These are phyloP conservation scores for Pyralis farinalis DNA, from an alignment of 2,888 invertebrate genomes.

Conservation along the genomic window DNA sequence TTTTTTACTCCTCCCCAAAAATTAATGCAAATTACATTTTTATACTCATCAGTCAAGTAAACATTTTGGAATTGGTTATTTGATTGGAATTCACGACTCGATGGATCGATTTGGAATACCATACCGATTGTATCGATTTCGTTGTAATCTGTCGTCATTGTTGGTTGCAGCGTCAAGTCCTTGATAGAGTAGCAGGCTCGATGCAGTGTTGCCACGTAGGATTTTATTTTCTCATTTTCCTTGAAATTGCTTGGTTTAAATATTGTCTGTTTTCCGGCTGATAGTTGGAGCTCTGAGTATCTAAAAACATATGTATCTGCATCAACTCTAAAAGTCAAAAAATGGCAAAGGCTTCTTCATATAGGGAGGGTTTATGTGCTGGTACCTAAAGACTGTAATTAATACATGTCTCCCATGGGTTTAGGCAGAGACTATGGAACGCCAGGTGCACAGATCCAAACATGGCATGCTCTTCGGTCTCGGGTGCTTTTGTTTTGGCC, in stretches of 20 bases:
- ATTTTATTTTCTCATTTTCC: constrained; percentile 28
- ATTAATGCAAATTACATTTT: constrained; percentile 74
- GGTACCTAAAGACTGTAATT: too few relatives aligned
- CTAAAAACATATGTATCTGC: constrained; percentile 47
- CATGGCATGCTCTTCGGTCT: too few relatives aligned
- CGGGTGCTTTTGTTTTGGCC: too few relatives aligned
- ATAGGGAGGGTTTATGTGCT: too few relatives aligned
- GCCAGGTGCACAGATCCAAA: too few relatives aligned
- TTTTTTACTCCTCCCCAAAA: constrained; percentile 79
- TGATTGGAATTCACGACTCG: constrained; percentile 56
- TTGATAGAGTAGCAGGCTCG: constrained; percentile 69
- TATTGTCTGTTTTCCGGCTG: constrained; percentile 72
- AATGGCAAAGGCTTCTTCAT: too few relatives aligned
- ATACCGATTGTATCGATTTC: constrained; percentile 89
- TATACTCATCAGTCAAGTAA: constrained; percentile 79
- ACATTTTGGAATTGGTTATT: constrained; percentile 76
- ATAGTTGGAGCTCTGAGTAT: constrained; percentile 77
- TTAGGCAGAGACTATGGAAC: too few relatives aligned
- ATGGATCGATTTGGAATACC: constrained; percentile 79
- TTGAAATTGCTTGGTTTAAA: constrained; percentile 53
- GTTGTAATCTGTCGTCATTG: constrained; percentile 65
- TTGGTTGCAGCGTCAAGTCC: constrained; percentile 51
- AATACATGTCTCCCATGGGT: too few relatives aligned
- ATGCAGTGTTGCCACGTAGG: constrained; percentile 27
- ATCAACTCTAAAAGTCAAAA: too few relatives aligned